Base-by-base conservation (phyloP, 1,140 invertebrate species). In the Dreissena polymorpha region DNA sequence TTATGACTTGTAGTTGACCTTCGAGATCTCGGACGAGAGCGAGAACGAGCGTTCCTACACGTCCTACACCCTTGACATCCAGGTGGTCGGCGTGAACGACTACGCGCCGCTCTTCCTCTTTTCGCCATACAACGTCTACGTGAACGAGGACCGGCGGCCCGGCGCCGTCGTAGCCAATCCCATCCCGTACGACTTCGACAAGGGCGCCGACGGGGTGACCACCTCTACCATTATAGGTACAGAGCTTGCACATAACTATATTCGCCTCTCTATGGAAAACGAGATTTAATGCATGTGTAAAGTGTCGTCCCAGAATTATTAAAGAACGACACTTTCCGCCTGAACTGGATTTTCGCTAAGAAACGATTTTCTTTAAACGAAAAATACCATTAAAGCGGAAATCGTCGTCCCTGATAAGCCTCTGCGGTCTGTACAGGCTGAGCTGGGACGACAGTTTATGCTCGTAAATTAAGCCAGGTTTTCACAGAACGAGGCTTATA, bases 151-250 rank as follows among this genome's bases (percentile, higher is more conserved):
- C 49, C 69, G 63, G 55, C 39, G 27, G 14, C 81, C 81, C 6
- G 81, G 81, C 10, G 21, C 63, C 39, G 57, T 83, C 16, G 70
- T 83, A 0, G 29, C 60, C 27, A 75, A 49, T 13, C 81, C 81
- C 8, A 83, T 83, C 50, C 81, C 81, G 25, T 83, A 83, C 65
- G 81, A 83, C 51, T 83, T 83, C 25, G 81, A 83, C 49, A 76
- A 77, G 23, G 81, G 81, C 18, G 65, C 29, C 27, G 81, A 83
- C 50, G 81, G 81, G 10, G 51, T 51, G 2, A 83, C 81, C 13
- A 83, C 68, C 16, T 76, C 81, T 63, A 51, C 51, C 3, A 77
- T 83, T 50, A 23, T 83, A 39, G 81, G 81, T 83, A 60, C 39
- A 1, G 18, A 72, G 25, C 2, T 16, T 0, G 14, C 51, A 50